phyloP scores from a whole-genome alignment of 2,113 vertebrate species.

The Tympanuchus pallidicinctus region DNA sequence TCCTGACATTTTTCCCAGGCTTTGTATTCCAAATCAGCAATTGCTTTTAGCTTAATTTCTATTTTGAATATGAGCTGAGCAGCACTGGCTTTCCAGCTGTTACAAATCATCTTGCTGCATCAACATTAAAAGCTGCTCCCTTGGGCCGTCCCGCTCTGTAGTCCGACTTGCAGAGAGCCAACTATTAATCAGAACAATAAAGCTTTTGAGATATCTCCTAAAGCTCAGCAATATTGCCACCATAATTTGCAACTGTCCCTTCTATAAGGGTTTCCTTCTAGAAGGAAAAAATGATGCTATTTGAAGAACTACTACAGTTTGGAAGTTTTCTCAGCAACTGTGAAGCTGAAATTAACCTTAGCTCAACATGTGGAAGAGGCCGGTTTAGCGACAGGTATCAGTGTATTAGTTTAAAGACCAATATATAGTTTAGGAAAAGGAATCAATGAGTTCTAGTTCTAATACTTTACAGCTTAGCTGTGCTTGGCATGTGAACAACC shows the following conservation, averaged over 20 bases:
- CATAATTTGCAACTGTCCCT: background rate
- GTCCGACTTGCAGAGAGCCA: background rate
- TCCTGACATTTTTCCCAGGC: background rate
- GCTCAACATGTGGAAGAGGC: background rate
- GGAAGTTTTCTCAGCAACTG: slow-evolving; percentile 48
- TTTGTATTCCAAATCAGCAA: background rate
- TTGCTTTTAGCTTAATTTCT: background rate
- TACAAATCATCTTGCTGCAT: slow-evolving; percentile 9
- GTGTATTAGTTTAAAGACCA: no score
- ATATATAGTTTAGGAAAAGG: no score
- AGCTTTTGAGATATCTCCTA: background rate
- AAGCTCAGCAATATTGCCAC: background rate
- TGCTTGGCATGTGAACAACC: no score
- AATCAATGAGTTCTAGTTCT: no score
- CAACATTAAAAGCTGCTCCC: slow-evolving; percentile 13
- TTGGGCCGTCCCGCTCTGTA: background rate
- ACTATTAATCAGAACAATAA: background rate
- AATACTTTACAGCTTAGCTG: no score
- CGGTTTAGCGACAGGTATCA: no score
- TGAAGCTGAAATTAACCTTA: slow-evolving; percentile 57
- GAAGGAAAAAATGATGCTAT: slow-evolving; percentile 12
- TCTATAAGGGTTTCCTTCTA: background rate
- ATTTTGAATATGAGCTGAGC: background rate
- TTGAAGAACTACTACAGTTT: background rate
- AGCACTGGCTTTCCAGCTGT: slow-evolving; percentile 30